Percentiles rank a stretch among this genome's conserved stretches.
These are phyloP conservation scores for Andrena marginata DNA, from an alignment of 2,888 invertebrate species.

Conservation along the genomic window DNA sequence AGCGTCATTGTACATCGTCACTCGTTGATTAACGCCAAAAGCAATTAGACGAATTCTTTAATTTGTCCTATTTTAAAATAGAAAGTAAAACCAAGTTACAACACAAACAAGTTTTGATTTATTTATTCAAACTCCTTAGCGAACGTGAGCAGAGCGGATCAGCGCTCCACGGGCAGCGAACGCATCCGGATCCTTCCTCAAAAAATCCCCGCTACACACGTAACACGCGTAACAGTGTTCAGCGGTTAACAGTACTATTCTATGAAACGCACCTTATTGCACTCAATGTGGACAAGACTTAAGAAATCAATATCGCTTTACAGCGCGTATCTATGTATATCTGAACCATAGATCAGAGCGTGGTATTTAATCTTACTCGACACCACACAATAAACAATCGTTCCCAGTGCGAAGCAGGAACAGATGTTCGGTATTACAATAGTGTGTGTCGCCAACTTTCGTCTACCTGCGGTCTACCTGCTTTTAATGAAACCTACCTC, in stretches of 20 bases:
- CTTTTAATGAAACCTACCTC: neutral
- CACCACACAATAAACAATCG: conserved; percentile 66
- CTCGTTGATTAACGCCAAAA: no score
- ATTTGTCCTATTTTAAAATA: no score
- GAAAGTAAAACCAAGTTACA: no score
- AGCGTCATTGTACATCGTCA: no score
- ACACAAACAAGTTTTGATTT: no score
- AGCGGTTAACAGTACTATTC: neutral
- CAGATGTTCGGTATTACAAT: conserved; percentile 23
- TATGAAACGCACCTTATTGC: conserved; percentile 15
- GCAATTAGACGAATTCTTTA: no score
- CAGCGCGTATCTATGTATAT: conserved; percentile 63
- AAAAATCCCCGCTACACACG: no score
- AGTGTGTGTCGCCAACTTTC: conserved; percentile 17
- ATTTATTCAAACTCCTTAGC: no score
- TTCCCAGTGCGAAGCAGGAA: conserved; percentile 27
- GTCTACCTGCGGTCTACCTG: neutral
- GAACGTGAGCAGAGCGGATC: no score
- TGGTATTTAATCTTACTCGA: conserved; percentile 69
- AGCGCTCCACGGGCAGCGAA: no score
- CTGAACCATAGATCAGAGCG: conserved; percentile 60
- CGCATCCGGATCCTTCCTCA: no score
- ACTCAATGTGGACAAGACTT: conserved; percentile 50
- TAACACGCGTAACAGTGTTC: no score
- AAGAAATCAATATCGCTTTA: conserved; percentile 66